Evolutionary conservation across 64 coral and sea anemone genomes (phyloP), one percentile per base, ranked within the genome.

Genomic region (Acropora tenuis): DNA sequence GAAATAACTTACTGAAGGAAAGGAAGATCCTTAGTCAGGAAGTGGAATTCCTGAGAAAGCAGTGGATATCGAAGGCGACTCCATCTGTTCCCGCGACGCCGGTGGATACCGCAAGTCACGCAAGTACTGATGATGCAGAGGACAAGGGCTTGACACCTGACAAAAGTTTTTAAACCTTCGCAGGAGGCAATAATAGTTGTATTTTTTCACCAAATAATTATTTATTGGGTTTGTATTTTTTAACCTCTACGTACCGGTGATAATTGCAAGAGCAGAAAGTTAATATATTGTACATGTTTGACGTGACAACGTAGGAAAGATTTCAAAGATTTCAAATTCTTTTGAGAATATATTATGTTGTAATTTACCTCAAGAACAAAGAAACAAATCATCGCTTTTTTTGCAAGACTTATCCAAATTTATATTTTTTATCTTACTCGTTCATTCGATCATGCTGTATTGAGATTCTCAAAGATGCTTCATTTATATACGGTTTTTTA

Each of bases 1-100:
- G 93, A 66, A 97, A 97, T 69, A 71, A 61, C 53, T 72, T 97
- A 76, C 87, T 97, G 92, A 93, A 94, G 46, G 95, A 97, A 48
- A 76, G 95, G 48, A 89, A 97, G 47, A 85, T 88, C 77, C 16
- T 97, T 30, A 86, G 88, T 55, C 88, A 86, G 30, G 95, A 97
- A 8, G 68, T 97, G 1, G 95, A 97, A 55, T 97, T 88, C 79
- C 69, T 90, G 65, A 93, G 95, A 20, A 90, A 93, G 61, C 92
- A 97, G 48, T 67, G 73, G 74, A 73, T 94, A 11, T 75, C 74
- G 78, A 84, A 89, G 18, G 78, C 76, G 18, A 84, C 83, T 0
- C 43, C 74, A 59, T 89, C 89, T 18, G 77, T 41, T 55, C 63
- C 61, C 10, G 77, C 90, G 43, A 94, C 77, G 40, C 92, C 82